Conservation (phyloP, 2,113 vertebrate species). For the Datnioides undecimradiatus region DNA sequence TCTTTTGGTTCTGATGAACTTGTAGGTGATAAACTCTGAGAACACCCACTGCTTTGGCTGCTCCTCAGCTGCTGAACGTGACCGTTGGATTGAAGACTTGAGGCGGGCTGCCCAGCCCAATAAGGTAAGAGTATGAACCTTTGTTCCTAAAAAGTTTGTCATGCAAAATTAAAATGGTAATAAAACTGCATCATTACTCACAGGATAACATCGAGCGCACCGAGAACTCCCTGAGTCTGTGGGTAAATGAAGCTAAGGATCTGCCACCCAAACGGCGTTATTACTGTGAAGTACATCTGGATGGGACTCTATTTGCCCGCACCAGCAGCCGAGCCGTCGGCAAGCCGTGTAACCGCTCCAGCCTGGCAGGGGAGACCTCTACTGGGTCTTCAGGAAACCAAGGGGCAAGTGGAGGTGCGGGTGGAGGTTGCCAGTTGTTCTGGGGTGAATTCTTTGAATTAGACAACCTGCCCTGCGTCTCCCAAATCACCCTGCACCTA, state of each 20-base stretch:
- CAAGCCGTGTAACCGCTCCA: slow-evolving; percentile 76
- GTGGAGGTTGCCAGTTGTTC: slow-evolving; percentile 82
- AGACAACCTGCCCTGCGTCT: slow-evolving; percentile 87
- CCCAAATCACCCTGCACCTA: slow-evolving; percentile 87
- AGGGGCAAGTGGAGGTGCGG: slow-evolving; percentile 57
- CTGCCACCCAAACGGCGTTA: slow-evolving; percentile 85
- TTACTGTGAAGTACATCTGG: slow-evolving; percentile 90
- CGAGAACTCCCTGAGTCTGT: slow-evolving; percentile 90
- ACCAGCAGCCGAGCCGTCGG: slow-evolving; percentile 84
- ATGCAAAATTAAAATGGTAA: not conserved
- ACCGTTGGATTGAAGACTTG: slow-evolving; percentile 94
- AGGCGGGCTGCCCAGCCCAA: slow-evolving; percentile 90
- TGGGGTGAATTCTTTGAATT: slow-evolving; percentile 93
- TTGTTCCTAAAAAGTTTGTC: not conserved
- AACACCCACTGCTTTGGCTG: slow-evolving; percentile 92
- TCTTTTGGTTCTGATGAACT: slow-evolving; percentile 8
- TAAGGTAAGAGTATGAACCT: slow-evolving; percentile 86
- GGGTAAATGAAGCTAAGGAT: slow-evolving; percentile 94
- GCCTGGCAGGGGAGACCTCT: slow-evolving; percentile 73
- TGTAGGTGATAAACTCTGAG: slow-evolving; percentile 88
- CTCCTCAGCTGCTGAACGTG: slow-evolving; percentile 89
- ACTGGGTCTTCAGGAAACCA: slow-evolving; percentile 51
- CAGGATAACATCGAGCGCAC: slow-evolving; percentile 91
- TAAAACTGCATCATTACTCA: not conserved
- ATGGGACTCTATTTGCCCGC: slow-evolving; percentile 89